Evolutionary conservation across 2,113 vertebrate genomes (phyloP), one percentile per base, ranked within the genome.

Genomic region (Vidua chalybeata): DNA sequence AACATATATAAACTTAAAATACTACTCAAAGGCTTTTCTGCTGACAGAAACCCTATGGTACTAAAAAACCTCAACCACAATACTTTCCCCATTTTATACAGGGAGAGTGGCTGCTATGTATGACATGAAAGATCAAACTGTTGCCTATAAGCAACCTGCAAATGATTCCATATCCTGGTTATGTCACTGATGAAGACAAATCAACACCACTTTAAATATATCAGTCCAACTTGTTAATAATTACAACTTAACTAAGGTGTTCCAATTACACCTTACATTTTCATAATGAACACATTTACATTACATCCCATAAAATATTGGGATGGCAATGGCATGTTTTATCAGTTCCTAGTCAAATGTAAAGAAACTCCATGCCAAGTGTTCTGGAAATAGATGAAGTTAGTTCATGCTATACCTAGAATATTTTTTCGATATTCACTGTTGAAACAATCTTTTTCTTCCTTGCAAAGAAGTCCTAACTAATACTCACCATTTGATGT

Each of bases 401-500:
- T 37, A 80, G 15, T 79, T 73, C 69, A 80, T 64, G 27, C 23
- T 63, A 69, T 4, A 45, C 10, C 18, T 20, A 55, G 19, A 75
- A 64, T 21, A 78, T 21, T 43, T 61, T 78, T 80, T 68, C 89
- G 20, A 48, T 9, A 61, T 39, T 43, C 11, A 79, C 18, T 46
- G 28, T 49, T 61, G n/a, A 89, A 89, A 71, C 39, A 0, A 58
- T 19, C 5, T 58, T 78, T 64, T 84, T 49, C 23, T 55, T 68
- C 78, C 49, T 18, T 56, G 49, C 30, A 31, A 79, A 46, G n/a
- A 84, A 86, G 24, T 72, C 52, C 46, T 72, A 83, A 61, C 8
- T 43, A 82, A 52, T 80, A 75, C 94, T 94, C 96, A 99, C 99
- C 99, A 68, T 97, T 89, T 86, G 98, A 94, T 30, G 98, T 97